Evolutionary conservation across 1,140 invertebrate species (phyloP).

Genomic region (Chironomus striatipennis): DNA sequence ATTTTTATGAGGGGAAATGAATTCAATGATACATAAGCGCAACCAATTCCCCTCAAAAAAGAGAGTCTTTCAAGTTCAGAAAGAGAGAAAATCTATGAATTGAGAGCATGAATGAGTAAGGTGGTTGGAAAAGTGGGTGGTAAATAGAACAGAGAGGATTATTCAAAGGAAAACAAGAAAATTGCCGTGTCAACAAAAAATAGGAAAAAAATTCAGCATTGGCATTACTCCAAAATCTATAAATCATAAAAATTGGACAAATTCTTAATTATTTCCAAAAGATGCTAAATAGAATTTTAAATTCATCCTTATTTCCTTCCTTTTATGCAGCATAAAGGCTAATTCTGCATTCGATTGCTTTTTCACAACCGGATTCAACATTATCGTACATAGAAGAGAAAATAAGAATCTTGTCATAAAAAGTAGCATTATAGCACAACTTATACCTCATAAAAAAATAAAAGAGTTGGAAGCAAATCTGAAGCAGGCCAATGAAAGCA

Average conservation of each 20-base stretch:
- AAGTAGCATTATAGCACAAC: neutral
- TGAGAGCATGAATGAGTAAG: neutral
- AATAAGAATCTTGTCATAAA: too few species aligned
- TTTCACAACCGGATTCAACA: neutral
- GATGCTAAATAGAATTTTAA: neutral
- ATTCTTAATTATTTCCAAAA: neutral
- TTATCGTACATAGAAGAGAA: neutral
- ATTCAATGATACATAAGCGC: neutral
- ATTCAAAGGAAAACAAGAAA: neutral
- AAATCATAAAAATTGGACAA: neutral
- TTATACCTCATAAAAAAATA: neutral
- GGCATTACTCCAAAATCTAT: neutral
- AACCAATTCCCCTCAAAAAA: too few species aligned
- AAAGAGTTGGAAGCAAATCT: neutral
- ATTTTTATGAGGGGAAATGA: neutral
- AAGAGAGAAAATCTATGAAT: neutral
- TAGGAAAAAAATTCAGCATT: neutral
- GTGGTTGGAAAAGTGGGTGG: neutral
- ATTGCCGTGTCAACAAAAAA: neutral
- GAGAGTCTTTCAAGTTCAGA: neutral
- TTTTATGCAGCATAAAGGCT: too few species aligned
- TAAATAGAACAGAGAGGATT: neutral
- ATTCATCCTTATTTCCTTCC: neutral
- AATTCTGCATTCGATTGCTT: neutral
- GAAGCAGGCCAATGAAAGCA: neutral